These are phyloP conservation scores for Circaetus gallicus DNA, from an alignment of 2,113 vertebrate genomes.

Conservation along the genomic window DNA sequence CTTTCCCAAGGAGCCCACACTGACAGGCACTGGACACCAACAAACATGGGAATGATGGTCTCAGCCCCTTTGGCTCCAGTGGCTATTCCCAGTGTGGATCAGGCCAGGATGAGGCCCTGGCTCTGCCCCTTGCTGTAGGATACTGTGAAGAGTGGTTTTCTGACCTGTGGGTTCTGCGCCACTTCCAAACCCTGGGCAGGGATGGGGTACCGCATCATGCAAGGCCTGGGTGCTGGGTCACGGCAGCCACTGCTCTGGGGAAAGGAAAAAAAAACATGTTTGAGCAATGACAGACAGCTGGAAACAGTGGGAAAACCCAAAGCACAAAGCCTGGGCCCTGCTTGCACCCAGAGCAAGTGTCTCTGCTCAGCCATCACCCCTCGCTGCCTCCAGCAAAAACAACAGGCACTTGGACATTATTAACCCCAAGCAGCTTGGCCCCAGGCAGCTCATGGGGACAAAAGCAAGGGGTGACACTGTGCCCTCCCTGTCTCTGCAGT, in stretches of 20 bases:
- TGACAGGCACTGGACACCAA: rapidly evolving
- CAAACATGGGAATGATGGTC: rapidly evolving
- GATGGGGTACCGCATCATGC: rapidly evolving
- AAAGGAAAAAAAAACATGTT: rapidly evolving
- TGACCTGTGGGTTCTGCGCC: neutral
- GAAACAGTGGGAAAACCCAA: neutral
- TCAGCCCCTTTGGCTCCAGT: neutral
- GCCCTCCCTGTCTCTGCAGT: neutral
- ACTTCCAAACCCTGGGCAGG: neutral
- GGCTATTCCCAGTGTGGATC: rapidly evolving
- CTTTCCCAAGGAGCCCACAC: rapidly evolving
- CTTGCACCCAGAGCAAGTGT: neutral
- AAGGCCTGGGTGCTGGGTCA: neutral
- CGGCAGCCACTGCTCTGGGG: neutral
- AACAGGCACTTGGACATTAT: rapidly evolving
- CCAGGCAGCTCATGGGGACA: neutral
- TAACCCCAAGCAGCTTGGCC: rapidly evolving
- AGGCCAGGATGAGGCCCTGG: neutral
- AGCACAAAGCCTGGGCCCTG: neutral
- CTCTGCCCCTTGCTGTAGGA: neutral
- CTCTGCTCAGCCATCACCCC: neutral
- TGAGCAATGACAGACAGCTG: neutral
- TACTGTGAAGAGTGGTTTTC: neutral
- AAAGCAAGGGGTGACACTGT: rapidly evolving
- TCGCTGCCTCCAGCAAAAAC: neutral